phyloP scores from a whole-genome alignment of 2,797 vertebrate genomes.

The Pantherophis vulpinus region DNA sequence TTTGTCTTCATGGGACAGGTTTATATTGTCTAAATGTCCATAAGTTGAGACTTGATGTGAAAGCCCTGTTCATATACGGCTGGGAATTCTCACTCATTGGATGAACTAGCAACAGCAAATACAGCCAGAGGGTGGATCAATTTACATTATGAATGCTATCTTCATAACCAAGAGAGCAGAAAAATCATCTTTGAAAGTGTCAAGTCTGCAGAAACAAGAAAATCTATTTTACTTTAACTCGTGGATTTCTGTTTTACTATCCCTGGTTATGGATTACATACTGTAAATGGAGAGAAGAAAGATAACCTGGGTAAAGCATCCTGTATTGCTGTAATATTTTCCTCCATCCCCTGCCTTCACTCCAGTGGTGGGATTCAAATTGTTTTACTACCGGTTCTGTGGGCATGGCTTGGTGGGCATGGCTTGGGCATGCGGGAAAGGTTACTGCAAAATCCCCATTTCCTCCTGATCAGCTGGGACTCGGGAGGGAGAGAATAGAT shows the following conservation, averaged over 20 bases:
- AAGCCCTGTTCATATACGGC: accelerated
- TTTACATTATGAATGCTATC: conserved; percentile 36
- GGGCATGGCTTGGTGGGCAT: no score
- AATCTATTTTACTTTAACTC: conserved; percentile 4
- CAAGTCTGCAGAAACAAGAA: conserved; percentile 11
- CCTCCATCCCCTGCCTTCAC: background rate
- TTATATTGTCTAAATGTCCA: background rate
- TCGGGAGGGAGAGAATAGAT: no score
- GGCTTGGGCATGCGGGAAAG: no score
- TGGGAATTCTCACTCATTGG: background rate
- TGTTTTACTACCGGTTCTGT: no score
- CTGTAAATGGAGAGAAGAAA: background rate
- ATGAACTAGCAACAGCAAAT: background rate
- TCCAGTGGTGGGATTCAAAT: background rate
- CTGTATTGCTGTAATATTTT: background rate
- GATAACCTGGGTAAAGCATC: conserved; percentile 27
- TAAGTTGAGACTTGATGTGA: background rate
- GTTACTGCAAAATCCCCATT: no score
- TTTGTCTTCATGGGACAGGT: background rate
- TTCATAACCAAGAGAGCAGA: conserved; percentile 33
- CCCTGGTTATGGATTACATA: conserved; percentile 43
- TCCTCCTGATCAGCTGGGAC: no score
- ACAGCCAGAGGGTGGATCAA: conserved; percentile 14
- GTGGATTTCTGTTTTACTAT: conserved; percentile 50
- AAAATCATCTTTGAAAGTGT: conserved; percentile 24